phyloP scores from a whole-genome alignment of 2,113 vertebrate species.

The Isurus oxyrinchus region DNA sequence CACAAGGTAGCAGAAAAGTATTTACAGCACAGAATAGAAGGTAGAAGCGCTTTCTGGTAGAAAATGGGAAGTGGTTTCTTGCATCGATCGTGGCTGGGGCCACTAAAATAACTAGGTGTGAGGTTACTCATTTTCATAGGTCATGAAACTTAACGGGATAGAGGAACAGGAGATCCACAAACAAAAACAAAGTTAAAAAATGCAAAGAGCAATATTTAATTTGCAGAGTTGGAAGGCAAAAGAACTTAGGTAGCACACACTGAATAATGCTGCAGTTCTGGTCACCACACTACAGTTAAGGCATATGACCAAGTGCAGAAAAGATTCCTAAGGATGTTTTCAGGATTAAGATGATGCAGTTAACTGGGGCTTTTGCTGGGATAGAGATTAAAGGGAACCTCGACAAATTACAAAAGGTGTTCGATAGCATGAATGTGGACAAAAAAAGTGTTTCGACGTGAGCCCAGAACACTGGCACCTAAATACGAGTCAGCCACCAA shows the following conservation, averaged over 20 bases:
- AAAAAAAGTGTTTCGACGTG: neutral
- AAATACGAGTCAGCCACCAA: neutral
- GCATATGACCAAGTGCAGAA: neutral
- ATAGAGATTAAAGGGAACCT: too few relatives aligned
- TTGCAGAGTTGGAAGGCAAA: neutral
- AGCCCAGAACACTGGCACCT: neutral
- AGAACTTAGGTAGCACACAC: neutral
- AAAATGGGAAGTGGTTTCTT: neutral
- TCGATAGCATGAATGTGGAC: too few relatives aligned
- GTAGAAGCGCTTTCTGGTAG: neutral
- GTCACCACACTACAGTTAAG: neutral
- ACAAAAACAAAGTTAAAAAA: neutral
- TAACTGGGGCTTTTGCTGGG: too few relatives aligned
- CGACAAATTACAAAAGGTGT: neutral
- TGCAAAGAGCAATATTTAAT: neutral
- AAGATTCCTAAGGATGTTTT: neutral
- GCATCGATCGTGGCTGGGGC: neutral
- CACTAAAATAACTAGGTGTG: neutral
- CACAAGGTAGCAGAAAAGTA: neutral
- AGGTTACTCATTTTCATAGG: neutral
- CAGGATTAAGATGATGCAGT: too few relatives aligned
- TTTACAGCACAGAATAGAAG: neutral
- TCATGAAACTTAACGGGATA: neutral
- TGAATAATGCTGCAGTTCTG: neutral
- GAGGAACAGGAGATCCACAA: neutral